Evolutionary conservation across 2,797 vertebrate species (phyloP), one percentile per base, ranked within the genome.

Genomic region (Rallus crepitans): DNA sequence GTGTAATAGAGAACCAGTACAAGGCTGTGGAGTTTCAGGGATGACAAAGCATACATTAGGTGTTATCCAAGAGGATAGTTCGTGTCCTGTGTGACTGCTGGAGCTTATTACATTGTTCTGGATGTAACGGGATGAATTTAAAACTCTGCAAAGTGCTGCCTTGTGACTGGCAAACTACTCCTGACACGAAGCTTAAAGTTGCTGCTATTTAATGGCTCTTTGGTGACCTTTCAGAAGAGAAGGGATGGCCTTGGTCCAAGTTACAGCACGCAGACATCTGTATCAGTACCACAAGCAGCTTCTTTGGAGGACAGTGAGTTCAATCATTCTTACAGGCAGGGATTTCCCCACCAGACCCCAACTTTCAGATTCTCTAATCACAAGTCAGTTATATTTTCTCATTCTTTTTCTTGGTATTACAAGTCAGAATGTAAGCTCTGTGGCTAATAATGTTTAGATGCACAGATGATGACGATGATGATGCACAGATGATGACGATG

Each of bases 1-100:
- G 80, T 87, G 19, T 89, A 95, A 93, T 68, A 95, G 88, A 68
- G 50, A 27, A 52, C 47, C 81, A 71, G 12, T 9, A 50, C 56
- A 50, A 77, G 88, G 60, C 60, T 77, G 89, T 78, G 60, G 86
- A 87, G 70, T 82, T 94, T 47, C 80, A 65, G 90, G 48, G 89
- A 87, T 95, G 95, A 94, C 93, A 96, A 94, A 94, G 91, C 78
- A 95, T 73, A 94, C 78, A 80, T 96, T 95, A 94, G 92, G 68
- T 55, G 88, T 25, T 90, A 94, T 96, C 86, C 86, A 87, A 80
- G 75, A 87, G 60, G 80, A 80, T 8, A 70, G 80, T 69, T 90
- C 13, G 6, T 90, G 93, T 77, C 88, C 88, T 94, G 57, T 53
- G 68, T 80, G 78, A 80, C 88, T 87, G 84, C 83, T 31, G 3